phyloP scores from a whole-genome alignment of 2,113 vertebrate species.

The Ceyx margarethae region DNA sequence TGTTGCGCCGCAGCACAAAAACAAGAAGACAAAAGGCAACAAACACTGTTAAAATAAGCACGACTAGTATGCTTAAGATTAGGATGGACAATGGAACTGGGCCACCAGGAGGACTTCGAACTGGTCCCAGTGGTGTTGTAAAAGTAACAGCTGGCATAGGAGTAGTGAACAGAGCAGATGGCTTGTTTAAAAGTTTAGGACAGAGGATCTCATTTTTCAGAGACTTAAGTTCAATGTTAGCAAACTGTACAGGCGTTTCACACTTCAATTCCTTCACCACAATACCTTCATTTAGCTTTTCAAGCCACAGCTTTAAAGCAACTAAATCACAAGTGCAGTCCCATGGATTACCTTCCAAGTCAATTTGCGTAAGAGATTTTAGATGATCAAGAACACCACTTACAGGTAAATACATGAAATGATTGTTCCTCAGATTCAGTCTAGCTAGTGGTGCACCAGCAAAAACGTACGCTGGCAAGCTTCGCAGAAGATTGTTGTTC shows the following conservation, averaged over 20 bases:
- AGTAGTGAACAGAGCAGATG: conserved; percentile 85
- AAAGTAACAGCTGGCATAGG: conserved; percentile 80
- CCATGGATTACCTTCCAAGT: conserved; percentile 97
- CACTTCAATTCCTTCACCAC: conserved; percentile 93
- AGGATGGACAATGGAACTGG: conserved; percentile 96
- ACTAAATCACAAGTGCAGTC: conserved; percentile 98
- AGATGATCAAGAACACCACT: conserved; percentile 97
- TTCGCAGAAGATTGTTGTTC: conserved; percentile 93
- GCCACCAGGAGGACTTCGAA: conserved; percentile 90
- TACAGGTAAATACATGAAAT: conserved; percentile 98
- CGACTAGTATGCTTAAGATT: conserved; percentile 95
- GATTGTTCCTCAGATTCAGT: conserved; percentile 96
- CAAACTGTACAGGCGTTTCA: conserved; percentile 92
- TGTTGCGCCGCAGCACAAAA: conserved; percentile 94
- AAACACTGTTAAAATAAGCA: conserved; percentile 96
- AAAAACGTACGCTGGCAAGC: conserved; percentile 93
- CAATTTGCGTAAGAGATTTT: conserved; percentile 91
- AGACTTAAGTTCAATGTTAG: conserved; percentile 90
- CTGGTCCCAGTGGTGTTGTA: conserved; percentile 84
- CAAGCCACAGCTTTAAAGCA: conserved; percentile 94
- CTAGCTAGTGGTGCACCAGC: conserved; percentile 90
- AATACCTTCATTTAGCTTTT: conserved; percentile 90
- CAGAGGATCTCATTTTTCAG: conserved; percentile 97
- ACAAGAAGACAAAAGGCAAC: conserved; percentile 97
- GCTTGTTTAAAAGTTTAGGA: conserved; percentile 90